Percentiles rank a stretch among this genome's conserved stretches.
Evolutionary conservation across 1,140 invertebrate species (phyloP).

Genomic region (Archegozetes longisetosus): DNA sequence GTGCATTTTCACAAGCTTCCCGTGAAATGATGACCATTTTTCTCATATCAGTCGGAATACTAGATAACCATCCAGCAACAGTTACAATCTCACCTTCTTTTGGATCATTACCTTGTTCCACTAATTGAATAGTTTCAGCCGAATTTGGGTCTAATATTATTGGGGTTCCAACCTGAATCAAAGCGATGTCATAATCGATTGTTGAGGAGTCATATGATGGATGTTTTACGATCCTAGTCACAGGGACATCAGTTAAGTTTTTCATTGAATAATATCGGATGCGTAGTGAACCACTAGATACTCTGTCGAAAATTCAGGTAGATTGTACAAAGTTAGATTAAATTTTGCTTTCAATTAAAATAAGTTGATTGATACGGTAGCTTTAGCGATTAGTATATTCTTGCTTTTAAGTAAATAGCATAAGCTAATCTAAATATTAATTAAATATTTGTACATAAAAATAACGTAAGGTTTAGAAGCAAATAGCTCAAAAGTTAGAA

Average conservation of each 20-base stretch:
- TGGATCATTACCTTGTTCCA: neutral
- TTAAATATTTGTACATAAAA: no score
- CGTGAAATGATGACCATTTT: neutral
- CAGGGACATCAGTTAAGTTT: neutral
- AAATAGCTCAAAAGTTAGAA: no score
- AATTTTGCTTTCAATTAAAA: neutral
- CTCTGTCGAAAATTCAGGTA: no score
- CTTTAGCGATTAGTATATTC: no score
- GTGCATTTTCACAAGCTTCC: neutral
- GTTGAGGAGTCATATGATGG: neutral
- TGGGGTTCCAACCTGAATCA: neutral
- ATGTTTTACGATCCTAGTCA: neutral
- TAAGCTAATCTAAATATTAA: no score
- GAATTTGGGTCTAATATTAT: neutral
- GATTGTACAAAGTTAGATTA: neutral
- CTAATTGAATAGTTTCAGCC: neutral
- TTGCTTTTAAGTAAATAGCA: no score
- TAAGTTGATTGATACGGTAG: no score
- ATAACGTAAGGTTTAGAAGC: no score
- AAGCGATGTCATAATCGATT: slow-evolving; percentile 6
- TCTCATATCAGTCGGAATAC: neutral
- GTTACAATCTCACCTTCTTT: neutral
- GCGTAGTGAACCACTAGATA: neutral
- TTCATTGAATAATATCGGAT: neutral
- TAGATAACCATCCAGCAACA: neutral